A percentile compares a stretch with the other conserved stretches of the same genome.
These are phyloP conservation scores for Hydra vulgaris DNA, from an alignment of 30 jellyfish, hydroid and myxozoan species.

Conservation along the genomic window DNA sequence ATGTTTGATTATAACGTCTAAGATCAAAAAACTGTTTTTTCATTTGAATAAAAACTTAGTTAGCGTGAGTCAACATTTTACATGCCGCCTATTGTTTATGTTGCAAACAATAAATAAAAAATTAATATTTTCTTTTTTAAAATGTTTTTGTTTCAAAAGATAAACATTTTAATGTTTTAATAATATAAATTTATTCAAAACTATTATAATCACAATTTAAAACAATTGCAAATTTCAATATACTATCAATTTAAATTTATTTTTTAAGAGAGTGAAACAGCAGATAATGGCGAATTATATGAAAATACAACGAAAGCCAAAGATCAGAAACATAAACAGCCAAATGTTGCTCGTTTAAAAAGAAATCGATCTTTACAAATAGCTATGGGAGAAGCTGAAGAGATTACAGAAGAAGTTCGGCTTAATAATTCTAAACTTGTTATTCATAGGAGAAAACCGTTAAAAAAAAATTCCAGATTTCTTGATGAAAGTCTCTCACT, in stretches of 20 bases:
- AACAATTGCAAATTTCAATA: background rate
- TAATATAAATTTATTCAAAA: no score
- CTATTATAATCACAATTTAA: no score
- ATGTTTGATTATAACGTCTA: no score
- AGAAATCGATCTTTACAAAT: background rate
- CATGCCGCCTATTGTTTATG: background rate
- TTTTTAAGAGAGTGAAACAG: background rate
- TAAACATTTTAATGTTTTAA: background rate
- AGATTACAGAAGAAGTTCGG: background rate
- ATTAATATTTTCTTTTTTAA: background rate
- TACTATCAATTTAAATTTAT: background rate
- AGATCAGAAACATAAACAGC: background rate
- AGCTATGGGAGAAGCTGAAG: background rate
- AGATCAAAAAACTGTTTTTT: no score
- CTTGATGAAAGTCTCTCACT: background rate
- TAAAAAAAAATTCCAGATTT: background rate
- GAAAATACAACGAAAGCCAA: background rate
- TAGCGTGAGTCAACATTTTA: background rate
- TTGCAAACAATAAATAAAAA: background rate
- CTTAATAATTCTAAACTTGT: background rate
- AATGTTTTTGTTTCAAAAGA: background rate
- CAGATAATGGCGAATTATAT: background rate
- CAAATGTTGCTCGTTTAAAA: background rate
- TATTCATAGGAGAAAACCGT: background rate
- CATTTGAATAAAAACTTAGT: no score